Conservation (phyloP, 2,888 invertebrate species). For the Acleris emargana region DNA sequence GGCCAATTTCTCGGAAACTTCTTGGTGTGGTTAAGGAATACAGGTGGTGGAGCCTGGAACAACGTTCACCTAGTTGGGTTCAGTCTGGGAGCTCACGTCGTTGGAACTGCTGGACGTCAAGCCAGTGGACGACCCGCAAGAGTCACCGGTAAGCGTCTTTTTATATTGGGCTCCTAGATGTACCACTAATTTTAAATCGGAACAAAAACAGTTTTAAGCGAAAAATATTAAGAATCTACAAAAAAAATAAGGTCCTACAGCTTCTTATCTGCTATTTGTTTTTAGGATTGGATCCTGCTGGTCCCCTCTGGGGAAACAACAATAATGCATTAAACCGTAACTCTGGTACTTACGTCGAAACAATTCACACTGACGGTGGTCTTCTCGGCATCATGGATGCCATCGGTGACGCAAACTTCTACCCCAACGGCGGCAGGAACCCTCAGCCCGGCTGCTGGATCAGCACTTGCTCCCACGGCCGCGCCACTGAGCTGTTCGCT, state of each 20-base stretch:
- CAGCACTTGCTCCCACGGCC: constrained; percentile 64
- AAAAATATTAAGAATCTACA: not conserved
- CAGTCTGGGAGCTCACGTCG: constrained; percentile 65
- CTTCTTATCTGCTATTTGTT: not conserved
- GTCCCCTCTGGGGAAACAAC: constrained; percentile 62
- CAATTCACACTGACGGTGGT: constrained; percentile 69
- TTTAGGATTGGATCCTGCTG: constrained; percentile 69
- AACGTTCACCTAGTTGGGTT: constrained; percentile 60
- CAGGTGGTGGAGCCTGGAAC: constrained; percentile 53
- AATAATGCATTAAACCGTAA: constrained; percentile 53
- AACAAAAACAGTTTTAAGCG: not conserved
- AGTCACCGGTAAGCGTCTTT: constrained; percentile 38
- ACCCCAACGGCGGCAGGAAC: constrained; percentile 68
- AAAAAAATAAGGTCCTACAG: not conserved
- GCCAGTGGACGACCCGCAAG: constrained; percentile 45
- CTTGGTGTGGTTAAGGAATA: constrained; percentile 53
- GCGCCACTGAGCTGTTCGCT: constrained; percentile 59
- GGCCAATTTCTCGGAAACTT: constrained; percentile 50
- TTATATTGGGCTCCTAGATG: not conserved
- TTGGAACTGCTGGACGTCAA: constrained; percentile 55
- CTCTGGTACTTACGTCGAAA: constrained; percentile 63
- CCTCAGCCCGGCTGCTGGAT: constrained; percentile 66
- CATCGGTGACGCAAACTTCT: constrained; percentile 65
- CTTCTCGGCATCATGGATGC: constrained; percentile 61
- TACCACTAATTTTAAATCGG: not conserved